Evolutionary conservation across 35 echinoderm and acorn worm species (phyloP), one percentile per base, ranked within the genome.

Genomic region (Lytechinus variegatus): DNA sequence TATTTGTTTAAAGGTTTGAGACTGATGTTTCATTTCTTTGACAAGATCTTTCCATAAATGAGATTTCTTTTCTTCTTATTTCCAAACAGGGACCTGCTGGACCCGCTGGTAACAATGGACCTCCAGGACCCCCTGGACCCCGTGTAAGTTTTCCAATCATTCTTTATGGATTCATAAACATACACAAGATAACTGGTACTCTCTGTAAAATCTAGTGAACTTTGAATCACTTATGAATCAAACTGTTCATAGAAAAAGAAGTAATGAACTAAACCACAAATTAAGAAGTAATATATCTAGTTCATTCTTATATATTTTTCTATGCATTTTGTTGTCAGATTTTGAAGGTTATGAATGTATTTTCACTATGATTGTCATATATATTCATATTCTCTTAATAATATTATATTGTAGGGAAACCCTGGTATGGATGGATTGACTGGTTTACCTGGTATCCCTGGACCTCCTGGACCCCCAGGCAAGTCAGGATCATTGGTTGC

Each of bases 391-490:
- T 11, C 8, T 56, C 1, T 8, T 56, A 56, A 56, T 56, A 13
- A 13, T 58, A n/a, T n/a, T n/a, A 58, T 58, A 27, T 44, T 27
- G 61, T 95, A 97, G 97, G 97, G 97, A 86, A 87, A 90, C 94
- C 92, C 95, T 55, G 97, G 97, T 92, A 72, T 87, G 61, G 96
- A 96, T 95, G 97, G 97, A 86, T 87, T 96, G 12, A 94, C 91
- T 95, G 97, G 97, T 92, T 52, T 95, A 9, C 97, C 97, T n/a
- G 97, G 97, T 86, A 94, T 95, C 61, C 95, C 97, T 54, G 97
- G 97, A 66, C 95, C 95, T 10, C 95, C 97, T 94, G 97, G 97
- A 27, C 96, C 97, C 6, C 97, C 97, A 94, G 97, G 97, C 60
- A 95, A 96, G 52, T 56, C 96, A 86, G 97, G 97, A 91, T 89